Evolutionary conservation across 2,113 vertebrate species (phyloP).

Genomic region (Coptodon rendalli): DNA sequence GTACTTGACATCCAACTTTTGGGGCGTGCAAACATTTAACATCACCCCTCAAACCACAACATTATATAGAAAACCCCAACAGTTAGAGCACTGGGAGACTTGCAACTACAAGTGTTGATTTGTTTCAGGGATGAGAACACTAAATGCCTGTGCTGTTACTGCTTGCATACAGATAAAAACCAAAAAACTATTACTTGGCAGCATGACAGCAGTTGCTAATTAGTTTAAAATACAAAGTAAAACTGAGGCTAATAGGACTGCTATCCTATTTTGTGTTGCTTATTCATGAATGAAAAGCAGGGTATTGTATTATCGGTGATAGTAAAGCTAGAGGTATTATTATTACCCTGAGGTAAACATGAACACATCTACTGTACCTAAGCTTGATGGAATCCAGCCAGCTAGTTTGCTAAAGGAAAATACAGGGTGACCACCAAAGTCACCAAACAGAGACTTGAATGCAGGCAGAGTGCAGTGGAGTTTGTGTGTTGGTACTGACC

Average conservation of each 20-base stretch:
- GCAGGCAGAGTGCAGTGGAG: not conserved
- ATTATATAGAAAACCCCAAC: not conserved
- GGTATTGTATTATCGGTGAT: not conserved
- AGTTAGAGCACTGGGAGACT: not conserved
- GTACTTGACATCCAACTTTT: not conserved
- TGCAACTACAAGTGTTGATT: not conserved
- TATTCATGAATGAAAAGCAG: not conserved
- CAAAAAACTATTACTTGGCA: not conserved
- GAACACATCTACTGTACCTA: not conserved
- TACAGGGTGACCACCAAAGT: not conserved
- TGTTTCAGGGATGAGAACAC: not conserved
- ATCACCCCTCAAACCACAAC: not conserved
- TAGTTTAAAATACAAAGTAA: not conserved
- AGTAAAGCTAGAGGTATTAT: not conserved
- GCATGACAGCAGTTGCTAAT: not conserved
- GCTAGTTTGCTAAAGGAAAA: not conserved
- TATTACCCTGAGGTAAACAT: not conserved
- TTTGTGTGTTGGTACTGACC: not conserved
- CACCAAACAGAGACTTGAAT: not conserved
- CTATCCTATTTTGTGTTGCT: not conserved
- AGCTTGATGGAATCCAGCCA: not conserved
- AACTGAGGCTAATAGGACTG: not conserved
- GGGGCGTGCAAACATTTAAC: not conserved
- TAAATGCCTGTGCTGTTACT: not conserved
- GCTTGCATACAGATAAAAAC: not conserved